phyloP scores from a whole-genome alignment of 2,888 invertebrate species.

The Nymphalis c-album region DNA sequence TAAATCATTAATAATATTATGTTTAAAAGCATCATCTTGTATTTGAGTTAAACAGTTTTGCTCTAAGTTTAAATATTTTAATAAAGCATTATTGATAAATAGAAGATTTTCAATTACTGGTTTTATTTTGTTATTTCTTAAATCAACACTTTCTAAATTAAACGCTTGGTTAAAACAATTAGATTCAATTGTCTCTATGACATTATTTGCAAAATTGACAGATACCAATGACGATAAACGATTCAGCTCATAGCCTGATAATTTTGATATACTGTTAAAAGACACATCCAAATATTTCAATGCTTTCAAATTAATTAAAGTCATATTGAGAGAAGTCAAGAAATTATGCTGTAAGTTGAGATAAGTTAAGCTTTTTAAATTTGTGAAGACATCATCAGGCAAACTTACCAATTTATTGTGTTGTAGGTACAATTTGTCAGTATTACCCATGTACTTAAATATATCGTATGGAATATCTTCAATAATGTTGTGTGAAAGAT shows the following conservation, averaged over 20 bases:
- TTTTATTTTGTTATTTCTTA: constrained; percentile 60
- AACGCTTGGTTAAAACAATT: constrained; percentile 60
- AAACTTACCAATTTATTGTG: constrained; percentile 53
- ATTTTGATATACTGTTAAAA: constrained; percentile 50
- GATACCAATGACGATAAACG: constrained; percentile 50
- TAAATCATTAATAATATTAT: constrained; percentile 51
- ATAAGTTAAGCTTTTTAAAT: constrained; percentile 46
- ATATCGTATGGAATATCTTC: constrained; percentile 45
- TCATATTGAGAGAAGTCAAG: constrained; percentile 54
- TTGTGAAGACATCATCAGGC: constrained; percentile 53
- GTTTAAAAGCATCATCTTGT: constrained; percentile 56
- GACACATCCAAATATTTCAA: constrained; percentile 57
- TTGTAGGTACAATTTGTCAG: constrained; percentile 55
- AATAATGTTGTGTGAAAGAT: constrained; percentile 60
- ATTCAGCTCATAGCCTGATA: constrained; percentile 59
- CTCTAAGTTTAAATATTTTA: constrained; percentile 56
- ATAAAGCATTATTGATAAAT: constrained; percentile 56
- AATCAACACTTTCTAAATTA: constrained; percentile 53
- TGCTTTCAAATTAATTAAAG: constrained; percentile 54
- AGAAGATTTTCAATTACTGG: constrained; percentile 53
- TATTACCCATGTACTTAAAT: constrained; percentile 46
- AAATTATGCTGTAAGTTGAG: constrained; percentile 56
- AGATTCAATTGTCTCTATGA: constrained; percentile 54
- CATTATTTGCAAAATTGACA: constrained; percentile 63
- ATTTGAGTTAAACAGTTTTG: constrained; percentile 56